These are phyloP conservation scores for Heliconius hermathena DNA, from an alignment of 1,140 invertebrate species.

Conservation along the genomic window DNA sequence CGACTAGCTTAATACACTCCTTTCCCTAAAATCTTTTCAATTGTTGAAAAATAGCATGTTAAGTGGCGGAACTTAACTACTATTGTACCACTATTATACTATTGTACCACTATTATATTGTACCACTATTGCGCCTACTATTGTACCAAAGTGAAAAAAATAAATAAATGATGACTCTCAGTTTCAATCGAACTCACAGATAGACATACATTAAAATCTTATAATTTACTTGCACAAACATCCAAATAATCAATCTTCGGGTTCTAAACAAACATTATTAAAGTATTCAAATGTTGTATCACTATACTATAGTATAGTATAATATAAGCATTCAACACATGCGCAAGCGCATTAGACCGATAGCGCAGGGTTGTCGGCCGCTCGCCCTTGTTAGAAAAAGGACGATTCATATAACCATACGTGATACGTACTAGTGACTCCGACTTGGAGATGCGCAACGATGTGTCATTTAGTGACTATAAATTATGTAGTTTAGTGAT, in stretches of 20 bases:
- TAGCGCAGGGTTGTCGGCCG: slow-evolving; percentile 69
- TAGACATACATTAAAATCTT: too few relatives aligned
- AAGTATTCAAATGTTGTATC: not conserved
- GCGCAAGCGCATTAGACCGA: slow-evolving; percentile 61
- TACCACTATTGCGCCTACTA: too few relatives aligned
- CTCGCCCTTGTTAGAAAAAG: slow-evolving; percentile 75
- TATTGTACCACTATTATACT: too few relatives aligned
- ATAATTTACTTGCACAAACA: not conserved
- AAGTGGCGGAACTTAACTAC: too few relatives aligned
- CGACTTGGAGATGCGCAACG: slow-evolving; percentile 18
- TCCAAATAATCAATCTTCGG: not conserved
- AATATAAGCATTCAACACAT: slow-evolving; percentile 12
- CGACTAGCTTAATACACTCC: too few relatives aligned
- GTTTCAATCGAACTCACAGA: too few relatives aligned
- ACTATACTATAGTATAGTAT: not conserved
- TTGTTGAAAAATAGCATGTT: too few relatives aligned
- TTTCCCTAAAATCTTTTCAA: too few relatives aligned
- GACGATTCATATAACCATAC: slow-evolving; percentile 61
- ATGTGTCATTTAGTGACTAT: not conserved
- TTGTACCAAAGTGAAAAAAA: too few relatives aligned
- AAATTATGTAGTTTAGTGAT: not conserved
- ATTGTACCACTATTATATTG: too few relatives aligned
- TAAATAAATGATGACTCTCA: too few relatives aligned
- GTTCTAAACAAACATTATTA: slow-evolving; percentile 11
- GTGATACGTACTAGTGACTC: slow-evolving; percentile 15